A percentile compares a stretch with the other conserved stretches of the same genome.
Conservation (phyloP, 1,140 invertebrate species). For the Ylistrum balloti region DNA sequence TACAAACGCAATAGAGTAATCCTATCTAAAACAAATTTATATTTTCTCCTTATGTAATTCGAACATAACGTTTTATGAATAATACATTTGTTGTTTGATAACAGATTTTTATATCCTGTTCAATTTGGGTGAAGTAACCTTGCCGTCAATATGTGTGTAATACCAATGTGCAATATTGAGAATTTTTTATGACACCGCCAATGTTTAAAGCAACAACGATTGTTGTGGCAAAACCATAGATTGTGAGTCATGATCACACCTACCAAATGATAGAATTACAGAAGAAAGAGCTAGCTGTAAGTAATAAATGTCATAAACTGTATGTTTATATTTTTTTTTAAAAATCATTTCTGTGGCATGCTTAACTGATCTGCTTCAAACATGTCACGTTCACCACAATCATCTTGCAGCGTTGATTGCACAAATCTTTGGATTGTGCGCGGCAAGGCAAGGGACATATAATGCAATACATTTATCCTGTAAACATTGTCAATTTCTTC, state of each 20-base stretch:
- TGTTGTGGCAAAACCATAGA: not conserved
- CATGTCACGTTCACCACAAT: not conserved
- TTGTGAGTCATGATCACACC: not conserved
- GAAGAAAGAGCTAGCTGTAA: not conserved
- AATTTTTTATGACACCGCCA: not conserved
- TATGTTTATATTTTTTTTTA: not conserved
- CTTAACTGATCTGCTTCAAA: not conserved
- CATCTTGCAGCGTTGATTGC: not conserved
- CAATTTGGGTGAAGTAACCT: not conserved
- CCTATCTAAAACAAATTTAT: no score
- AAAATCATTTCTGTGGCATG: not conserved
- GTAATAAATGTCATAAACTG: not conserved
- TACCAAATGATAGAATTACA: not conserved
- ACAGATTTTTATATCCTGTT: no score
- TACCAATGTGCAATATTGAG: not conserved
- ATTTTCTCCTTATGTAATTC: no score
- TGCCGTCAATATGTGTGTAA: not conserved
- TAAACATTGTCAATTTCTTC: not conserved
- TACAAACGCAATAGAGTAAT: not conserved
- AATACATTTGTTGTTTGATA: no score
- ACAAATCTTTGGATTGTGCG: not conserved
- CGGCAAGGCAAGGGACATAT: not conserved
- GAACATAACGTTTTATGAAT: no score
- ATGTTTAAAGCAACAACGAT: not conserved
- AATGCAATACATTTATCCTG: not conserved